A percentile compares a stretch with the other conserved stretches of the same genome.
These are phyloP conservation scores for Potorous gilbertii DNA, from an alignment of 2,797 vertebrate genomes.

Conservation along the genomic window DNA sequence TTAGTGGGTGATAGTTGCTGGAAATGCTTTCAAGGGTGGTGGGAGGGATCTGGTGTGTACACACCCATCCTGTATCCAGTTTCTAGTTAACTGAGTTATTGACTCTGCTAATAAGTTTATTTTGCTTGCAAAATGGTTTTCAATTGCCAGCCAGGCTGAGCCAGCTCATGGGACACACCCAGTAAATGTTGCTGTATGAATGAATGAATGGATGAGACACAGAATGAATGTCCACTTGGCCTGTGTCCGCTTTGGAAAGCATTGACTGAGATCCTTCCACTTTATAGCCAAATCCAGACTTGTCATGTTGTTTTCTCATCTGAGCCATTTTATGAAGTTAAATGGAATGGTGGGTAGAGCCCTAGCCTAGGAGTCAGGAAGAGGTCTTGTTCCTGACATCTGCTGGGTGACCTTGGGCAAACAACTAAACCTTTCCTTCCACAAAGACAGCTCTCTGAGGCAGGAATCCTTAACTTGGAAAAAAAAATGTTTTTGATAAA, in stretches of 20 bases:
- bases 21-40: background rate
- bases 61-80: background rate
- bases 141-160: background rate
- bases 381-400: background rate
- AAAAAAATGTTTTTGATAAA: background rate
- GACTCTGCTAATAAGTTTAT: slow-evolving; percentile 2
- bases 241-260: background rate
- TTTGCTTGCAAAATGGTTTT: background rate
- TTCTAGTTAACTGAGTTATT: slow-evolving; percentile 34
- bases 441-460: background rate
- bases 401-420: background rate
- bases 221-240: background rate
- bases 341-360: background rate
- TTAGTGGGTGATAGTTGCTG: background rate
- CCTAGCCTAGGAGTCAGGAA: background rate
- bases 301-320: background rate
- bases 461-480: background rate
- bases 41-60: background rate
- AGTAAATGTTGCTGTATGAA: slow-evolving; percentile 16
- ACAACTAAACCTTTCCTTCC: background rate
- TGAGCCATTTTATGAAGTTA: background rate
- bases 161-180: slow-evolving; percentile 24
- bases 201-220: slow-evolving; percentile 14
- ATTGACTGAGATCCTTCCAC: slow-evolving; percentile 44
- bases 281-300: slow-evolving; percentile 46